phyloP scores from a whole-genome alignment of 2,888 invertebrate species.

The Ectobius pallidus region DNA sequence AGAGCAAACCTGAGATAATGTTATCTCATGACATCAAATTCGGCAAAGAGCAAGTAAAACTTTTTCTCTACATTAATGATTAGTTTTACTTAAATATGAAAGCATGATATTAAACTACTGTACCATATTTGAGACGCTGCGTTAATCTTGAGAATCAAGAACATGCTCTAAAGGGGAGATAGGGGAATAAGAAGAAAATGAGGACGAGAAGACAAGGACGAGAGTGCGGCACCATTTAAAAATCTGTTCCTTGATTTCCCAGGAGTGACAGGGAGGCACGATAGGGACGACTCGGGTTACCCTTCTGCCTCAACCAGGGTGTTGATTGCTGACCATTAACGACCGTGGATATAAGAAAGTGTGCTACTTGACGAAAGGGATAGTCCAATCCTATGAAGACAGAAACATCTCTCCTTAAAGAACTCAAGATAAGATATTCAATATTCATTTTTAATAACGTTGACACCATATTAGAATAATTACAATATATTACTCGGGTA shows the following conservation, averaged over 20 bases:
- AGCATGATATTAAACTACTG: not conserved
- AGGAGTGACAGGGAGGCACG: not conserved
- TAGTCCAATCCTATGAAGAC: not conserved
- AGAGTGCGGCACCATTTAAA: conserved; percentile 10
- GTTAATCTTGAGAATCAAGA: not conserved
- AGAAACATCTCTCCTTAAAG: no score
- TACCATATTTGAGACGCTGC: not conserved
- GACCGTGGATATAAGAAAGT: not conserved
- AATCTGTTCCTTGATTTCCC: conserved; percentile 23
- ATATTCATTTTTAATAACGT: no score
- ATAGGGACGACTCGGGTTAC: not conserved
- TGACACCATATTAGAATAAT: no score
- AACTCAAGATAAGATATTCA: no score
- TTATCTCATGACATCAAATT: no score
- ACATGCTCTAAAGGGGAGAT: not conserved
- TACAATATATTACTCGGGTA: no score
- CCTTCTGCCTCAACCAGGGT: not conserved
- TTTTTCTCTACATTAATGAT: no score
- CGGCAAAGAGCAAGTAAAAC: no score
- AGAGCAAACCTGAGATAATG: no score
- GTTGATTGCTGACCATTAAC: conserved; percentile 18
- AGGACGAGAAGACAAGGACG: not conserved
- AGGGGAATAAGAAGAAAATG: not conserved
- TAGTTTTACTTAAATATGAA: no score
- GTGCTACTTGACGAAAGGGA: conserved; percentile 3